These are phyloP conservation scores for Drosophila lacertosa DNA, from an alignment of 1,140 invertebrate species.

Conservation along the genomic window DNA sequence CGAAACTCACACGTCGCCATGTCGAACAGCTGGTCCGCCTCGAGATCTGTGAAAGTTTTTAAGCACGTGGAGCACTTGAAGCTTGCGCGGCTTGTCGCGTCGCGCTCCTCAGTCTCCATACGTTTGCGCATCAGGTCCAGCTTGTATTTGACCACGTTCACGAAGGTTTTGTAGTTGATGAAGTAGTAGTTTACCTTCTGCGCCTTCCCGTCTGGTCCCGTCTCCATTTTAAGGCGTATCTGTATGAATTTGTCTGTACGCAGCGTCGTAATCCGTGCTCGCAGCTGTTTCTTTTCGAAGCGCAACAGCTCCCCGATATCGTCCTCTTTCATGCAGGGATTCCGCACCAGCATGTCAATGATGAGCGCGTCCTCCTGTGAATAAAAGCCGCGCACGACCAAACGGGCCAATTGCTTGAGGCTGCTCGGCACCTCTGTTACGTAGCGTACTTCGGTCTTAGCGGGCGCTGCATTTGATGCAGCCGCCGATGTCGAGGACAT, in stretches of 20 bases:
- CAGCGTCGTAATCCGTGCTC: constrained; percentile 88
- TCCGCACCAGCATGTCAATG: constrained; percentile 96
- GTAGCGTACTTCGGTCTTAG: constrained; percentile 67
- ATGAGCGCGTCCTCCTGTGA: constrained; percentile 96
- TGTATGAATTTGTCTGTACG: constrained; percentile 98
- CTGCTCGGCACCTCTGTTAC: constrained; percentile 95
- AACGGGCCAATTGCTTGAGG: constrained; percentile 94
- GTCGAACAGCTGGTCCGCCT: constrained; percentile 97
- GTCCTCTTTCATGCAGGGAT: constrained; percentile 99
- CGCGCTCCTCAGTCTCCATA: constrained; percentile 96
- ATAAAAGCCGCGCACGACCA: constrained; percentile 97
- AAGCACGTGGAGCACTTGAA: constrained; percentile 96
- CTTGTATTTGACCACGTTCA: constrained; percentile 99
- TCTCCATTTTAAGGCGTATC: constrained; percentile 96
- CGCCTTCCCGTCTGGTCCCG: constrained; percentile 96
- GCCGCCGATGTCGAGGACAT: constrained; percentile 73
- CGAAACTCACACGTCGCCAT: constrained; percentile 92
- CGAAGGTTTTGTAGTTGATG: constrained; percentile 98
- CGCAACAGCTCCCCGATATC: constrained; percentile 96
- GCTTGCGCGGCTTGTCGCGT: constrained; percentile 95
- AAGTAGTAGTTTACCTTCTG: constrained; percentile 99
- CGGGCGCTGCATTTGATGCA: constrained; percentile 51
- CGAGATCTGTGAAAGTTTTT: constrained; percentile 95
- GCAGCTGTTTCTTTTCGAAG: constrained; percentile 97
- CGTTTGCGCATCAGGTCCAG: constrained; percentile 97